Conservation (phyloP, 2,797 vertebrate genomes). For the Taeniopygia guttata region DNA sequence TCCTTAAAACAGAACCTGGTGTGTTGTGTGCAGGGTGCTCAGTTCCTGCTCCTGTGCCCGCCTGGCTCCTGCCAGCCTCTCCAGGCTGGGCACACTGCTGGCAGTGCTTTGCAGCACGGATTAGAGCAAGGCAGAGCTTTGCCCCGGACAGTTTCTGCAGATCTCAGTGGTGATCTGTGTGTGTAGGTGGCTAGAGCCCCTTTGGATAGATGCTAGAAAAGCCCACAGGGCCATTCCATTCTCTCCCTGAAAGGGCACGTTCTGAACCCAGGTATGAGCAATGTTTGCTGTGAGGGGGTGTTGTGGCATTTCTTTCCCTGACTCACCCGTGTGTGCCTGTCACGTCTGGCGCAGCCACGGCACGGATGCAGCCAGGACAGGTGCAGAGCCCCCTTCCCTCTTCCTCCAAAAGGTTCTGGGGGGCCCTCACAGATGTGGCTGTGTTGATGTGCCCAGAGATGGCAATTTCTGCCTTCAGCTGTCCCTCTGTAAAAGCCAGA, state of each 20-base stretch:
- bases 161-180: accelerated
- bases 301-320: not conserved
- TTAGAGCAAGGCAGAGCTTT: not conserved
- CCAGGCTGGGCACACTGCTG: not conserved
- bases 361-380: not conserved
- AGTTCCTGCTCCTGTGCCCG: not conserved
- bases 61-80: not conserved
- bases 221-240: not conserved
- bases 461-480: constrained; percentile 32
- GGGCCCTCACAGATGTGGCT: accelerated
- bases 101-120: not conserved
- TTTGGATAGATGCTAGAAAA: not conserved
- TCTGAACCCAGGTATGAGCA: not conserved
- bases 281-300: not conserved
- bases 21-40: not conserved
- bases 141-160: accelerated
- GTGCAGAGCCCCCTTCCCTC: not conserved
- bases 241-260: not conserved
- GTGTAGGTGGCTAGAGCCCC: accelerated
- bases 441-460: not conserved
- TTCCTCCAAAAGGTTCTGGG: not conserved
- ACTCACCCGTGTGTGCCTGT: not conserved
- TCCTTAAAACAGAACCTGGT: not conserved
- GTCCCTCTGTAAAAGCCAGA: not conserved
- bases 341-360: accelerated